phyloP scores from a whole-genome alignment of 2,888 invertebrate genomes.

The Orthosia cruda region DNA sequence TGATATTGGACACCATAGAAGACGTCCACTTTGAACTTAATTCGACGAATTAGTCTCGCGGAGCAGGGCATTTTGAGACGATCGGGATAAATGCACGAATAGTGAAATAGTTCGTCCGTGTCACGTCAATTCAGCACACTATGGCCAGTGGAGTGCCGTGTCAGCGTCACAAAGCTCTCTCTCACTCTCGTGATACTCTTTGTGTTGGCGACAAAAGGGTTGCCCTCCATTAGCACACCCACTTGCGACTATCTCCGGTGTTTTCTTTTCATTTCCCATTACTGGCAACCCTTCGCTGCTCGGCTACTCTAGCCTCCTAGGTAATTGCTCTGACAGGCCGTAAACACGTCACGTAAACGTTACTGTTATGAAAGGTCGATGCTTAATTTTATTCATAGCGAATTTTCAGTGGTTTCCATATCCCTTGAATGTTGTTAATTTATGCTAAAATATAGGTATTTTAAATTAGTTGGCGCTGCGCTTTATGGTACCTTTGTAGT shows the following conservation, averaged over 20 bases:
- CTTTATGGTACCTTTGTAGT: slow-evolving; percentile 20
- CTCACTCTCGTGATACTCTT: slow-evolving; percentile 55
- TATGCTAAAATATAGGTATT: slow-evolving; percentile 51
- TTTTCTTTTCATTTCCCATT: slow-evolving; percentile 79
- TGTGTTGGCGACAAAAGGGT: slow-evolving; percentile 68
- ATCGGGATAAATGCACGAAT: slow-evolving; percentile 15
- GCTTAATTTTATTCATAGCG: slow-evolving; percentile 60
- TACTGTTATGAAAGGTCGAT: slow-evolving; percentile 60
- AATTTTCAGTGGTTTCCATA: slow-evolving; percentile 45
- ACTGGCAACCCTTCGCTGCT: slow-evolving; percentile 48
- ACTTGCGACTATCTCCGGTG: slow-evolving; percentile 74
- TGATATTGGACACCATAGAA: slow-evolving; percentile 15
- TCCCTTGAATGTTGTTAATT: slow-evolving; percentile 47
- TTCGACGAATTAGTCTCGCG: background rate
- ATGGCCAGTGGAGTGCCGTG: slow-evolving; percentile 14
- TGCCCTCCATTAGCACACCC: slow-evolving; percentile 72
- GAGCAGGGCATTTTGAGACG: background rate
- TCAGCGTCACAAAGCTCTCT: slow-evolving; percentile 32
- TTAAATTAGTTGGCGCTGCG: slow-evolving; percentile 36
- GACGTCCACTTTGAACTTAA: background rate
- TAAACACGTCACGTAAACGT: slow-evolving; percentile 63
- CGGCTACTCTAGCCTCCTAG: slow-evolving; percentile 43
- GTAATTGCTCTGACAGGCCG: slow-evolving; percentile 64
- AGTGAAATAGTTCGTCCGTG: slow-evolving; percentile 18
- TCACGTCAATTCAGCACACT: slow-evolving; percentile 3